Evolutionary conservation across 2,797 vertebrate species (phyloP), one percentile per base, ranked within the genome.

Genomic region (Brachymystax lenok): DNA sequence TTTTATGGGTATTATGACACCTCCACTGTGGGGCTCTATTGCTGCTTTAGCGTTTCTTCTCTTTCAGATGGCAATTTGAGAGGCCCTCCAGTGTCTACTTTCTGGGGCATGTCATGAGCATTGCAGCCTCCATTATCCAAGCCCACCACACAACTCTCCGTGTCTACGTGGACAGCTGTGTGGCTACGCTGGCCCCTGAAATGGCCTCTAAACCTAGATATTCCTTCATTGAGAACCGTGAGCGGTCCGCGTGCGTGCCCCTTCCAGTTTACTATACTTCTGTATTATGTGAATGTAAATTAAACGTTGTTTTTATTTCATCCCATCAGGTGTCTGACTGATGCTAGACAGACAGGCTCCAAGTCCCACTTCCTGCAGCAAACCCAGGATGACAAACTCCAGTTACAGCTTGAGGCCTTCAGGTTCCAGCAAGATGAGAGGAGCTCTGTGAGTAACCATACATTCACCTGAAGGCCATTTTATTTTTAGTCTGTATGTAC

Each of bases 351-450:
- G 85, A 88, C 88, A 0, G 90, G 88, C 83, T 83, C 86, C 77
- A 87, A 84, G 80, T 93, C 91, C 52, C 90, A 84, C 85, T 94
- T 93, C 88, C 79, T 90, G 85, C 88, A 76, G 74, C 83, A 87
- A 74, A 83, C 70, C 78, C 82, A 67, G 40, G 88, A 93, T 76
- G 82, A 92, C 79, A 88, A 88, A 86, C 90, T 93, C 13, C 84
- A 86, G 3, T 85, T 93, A 74, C 87, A 89, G 88, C 81, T 94
- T 54, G 82, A 88, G 82, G 79, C 88, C 68, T 93, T 93, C 82
- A 89, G 59, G 80, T 91, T 93, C 75, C 76, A 77, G 63, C 66
- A 33, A 3, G 74, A 90, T 52, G 76, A 81, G 66, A 85, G 69
- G 46, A 84, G 83, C n/a, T 76, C 79, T 3, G 92, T 93, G 71